Conservation (phyloP, 2,888 invertebrate species). For the Watsonalla binaria region DNA sequence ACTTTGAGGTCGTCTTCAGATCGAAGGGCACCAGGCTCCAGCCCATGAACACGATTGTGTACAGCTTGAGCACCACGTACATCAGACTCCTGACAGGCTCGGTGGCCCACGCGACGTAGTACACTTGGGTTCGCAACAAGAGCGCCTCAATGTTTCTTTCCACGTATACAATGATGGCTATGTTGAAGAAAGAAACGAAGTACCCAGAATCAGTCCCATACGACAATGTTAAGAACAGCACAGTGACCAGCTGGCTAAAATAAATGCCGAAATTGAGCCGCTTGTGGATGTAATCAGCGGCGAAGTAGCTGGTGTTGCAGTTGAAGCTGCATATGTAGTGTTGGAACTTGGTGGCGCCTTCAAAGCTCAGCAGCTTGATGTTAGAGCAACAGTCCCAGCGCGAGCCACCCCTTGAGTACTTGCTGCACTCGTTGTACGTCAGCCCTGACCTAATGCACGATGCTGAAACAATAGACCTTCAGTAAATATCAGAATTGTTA, state of each 20-base stretch:
- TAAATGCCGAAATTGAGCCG: conserved; percentile 92
- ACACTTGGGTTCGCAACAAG: conserved; percentile 68
- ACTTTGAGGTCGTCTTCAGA: conserved; percentile 83
- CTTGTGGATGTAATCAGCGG: conserved; percentile 96
- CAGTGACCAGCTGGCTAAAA: conserved; percentile 88
- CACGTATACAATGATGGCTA: conserved; percentile 91
- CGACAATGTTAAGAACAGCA: conserved; percentile 95
- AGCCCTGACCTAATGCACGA: conserved; percentile 83
- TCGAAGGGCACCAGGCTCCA: conserved; percentile 88
- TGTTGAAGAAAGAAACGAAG: conserved; percentile 94
- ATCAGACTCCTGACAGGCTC: conserved; percentile 56
- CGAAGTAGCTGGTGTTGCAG: conserved; percentile 97
- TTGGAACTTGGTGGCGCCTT: conserved; percentile 89
- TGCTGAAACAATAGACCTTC: conserved; percentile 48
- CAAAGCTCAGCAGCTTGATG: conserved; percentile 88
- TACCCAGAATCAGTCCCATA: conserved; percentile 97
- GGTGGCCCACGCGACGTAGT: conserved; percentile 64
- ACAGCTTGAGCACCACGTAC: conserved; percentile 82
- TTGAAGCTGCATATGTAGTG: conserved; percentile 96
- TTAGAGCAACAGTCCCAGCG: conserved; percentile 95
- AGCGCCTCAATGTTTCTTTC: conserved; percentile 86
- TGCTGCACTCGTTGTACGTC: conserved; percentile 87
- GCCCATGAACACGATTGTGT: conserved; percentile 90
- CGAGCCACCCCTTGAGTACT: conserved; percentile 57
- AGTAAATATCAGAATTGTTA: too few species aligned